Evolutionary conservation across 2,888 invertebrate species (phyloP).

Genomic region (Chromoteleia sp.): DNA sequence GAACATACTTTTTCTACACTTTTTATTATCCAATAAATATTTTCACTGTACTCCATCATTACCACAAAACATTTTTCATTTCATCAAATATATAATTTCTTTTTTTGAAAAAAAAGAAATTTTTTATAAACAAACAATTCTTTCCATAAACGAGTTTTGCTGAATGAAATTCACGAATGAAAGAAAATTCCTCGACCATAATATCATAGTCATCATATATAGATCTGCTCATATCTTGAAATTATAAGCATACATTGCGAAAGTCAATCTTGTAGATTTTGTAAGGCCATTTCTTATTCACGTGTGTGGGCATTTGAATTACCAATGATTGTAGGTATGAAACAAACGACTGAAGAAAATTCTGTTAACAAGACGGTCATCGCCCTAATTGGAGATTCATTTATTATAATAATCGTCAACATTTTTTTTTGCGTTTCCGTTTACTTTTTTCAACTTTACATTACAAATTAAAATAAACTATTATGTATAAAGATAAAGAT

Average conservation of each 20-base stretch:
- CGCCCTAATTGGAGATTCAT: conserved; percentile 65
- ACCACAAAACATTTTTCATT: too few relatives aligned
- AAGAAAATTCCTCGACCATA: conserved; percentile 50
- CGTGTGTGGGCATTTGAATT: conserved; percentile 68
- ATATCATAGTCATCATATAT: conserved; percentile 52
- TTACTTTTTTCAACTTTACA: background rate
- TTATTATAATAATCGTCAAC: conserved; percentile 18
- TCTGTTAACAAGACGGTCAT: conserved; percentile 62
- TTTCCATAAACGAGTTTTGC: conserved; percentile 4
- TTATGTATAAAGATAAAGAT: background rate
- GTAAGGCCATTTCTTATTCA: conserved; percentile 66
- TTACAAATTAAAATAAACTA: conserved; percentile 5
- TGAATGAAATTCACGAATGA: conserved; percentile 30
- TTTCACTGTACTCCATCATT: too few relatives aligned
- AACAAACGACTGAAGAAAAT: conserved; percentile 61
- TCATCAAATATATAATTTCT: too few relatives aligned
- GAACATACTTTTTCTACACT: conserved; percentile 6
- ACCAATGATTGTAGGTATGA: conserved; percentile 67
- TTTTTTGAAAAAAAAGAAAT: too few relatives aligned
- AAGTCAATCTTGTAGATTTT: conserved; percentile 63
- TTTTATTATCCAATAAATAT: background rate
- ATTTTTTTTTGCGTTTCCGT: background rate
- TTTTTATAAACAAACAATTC: too few relatives aligned
- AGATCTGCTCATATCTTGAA: conserved; percentile 59
- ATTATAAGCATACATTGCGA: conserved; percentile 56